phyloP scores from a whole-genome alignment of 1,140 invertebrate species.

The Gonatopus flavifemur region DNA sequence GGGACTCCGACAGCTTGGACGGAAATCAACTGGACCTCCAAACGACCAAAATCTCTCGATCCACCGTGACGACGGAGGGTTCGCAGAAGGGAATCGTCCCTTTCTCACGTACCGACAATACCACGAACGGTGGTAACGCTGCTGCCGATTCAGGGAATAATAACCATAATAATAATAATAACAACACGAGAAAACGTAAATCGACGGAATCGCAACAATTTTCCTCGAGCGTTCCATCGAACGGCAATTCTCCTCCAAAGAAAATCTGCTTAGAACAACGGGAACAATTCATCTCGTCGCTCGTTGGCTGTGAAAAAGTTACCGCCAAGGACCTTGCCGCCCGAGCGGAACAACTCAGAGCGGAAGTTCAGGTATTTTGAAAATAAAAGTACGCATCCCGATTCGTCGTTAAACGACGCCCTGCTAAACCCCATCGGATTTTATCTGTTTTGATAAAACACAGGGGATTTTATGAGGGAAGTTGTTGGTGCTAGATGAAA shows the following conservation, averaged over 20 bases:
- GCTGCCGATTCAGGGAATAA: too few species aligned
- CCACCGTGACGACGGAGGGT: neutral
- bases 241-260: constrained; percentile 38
- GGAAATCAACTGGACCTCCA: constrained; percentile 20
- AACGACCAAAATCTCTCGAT: constrained; percentile 2
- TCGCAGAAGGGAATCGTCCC: constrained; percentile 6
- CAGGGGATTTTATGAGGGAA: too few species aligned
- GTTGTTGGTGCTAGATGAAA: too few species aligned
- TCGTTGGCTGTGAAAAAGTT: constrained; percentile 44
- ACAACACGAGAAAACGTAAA: constrained; percentile 46
- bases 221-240: constrained; percentile 20
- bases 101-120: constrained; percentile 2
- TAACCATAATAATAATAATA: too few species aligned
- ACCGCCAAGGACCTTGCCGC: constrained; percentile 44
- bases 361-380: constrained; percentile 52
- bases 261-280: constrained; percentile 45
- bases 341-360: constrained; percentile 44
- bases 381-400: too few species aligned
- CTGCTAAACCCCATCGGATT: too few species aligned
- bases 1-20: constrained; percentile 31
- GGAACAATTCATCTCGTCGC: constrained; percentile 45
- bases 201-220: constrained; percentile 29
- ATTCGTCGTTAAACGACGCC: too few species aligned
- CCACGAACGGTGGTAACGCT: neutral
- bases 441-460: too few species aligned